Conservation (phyloP, 1,140 invertebrate genomes). For the Ridgeia piscesae region DNA sequence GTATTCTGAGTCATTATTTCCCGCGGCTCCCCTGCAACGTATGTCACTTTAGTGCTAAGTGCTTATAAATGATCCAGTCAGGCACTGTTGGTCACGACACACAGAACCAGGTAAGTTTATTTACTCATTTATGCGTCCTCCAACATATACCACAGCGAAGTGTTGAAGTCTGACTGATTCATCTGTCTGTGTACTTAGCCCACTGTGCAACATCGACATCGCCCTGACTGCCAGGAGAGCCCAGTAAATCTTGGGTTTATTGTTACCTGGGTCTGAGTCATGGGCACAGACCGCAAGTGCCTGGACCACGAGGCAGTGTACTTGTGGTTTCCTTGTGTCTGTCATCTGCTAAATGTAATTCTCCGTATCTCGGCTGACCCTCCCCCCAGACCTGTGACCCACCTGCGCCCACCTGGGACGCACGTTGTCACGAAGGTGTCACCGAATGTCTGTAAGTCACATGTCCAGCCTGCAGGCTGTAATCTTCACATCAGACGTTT, state of each 20-base stretch:
- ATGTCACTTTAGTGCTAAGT: background rate
- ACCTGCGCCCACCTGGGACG: too few species aligned
- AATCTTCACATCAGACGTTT: background rate
- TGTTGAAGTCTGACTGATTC: background rate
- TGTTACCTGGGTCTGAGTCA: background rate
- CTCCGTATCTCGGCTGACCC: background rate
- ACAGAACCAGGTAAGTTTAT: background rate
- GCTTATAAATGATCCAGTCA: background rate
- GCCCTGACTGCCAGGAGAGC: background rate
- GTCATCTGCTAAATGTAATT: background rate
- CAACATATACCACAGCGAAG: background rate
- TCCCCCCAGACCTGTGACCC: too few species aligned
- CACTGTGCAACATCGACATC: background rate
- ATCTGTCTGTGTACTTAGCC: background rate
- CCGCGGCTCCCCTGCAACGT: background rate
- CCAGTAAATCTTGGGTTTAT: background rate
- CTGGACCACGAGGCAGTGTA: background rate
- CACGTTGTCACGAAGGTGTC: background rate
- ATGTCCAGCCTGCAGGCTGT: background rate
- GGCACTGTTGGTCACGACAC: background rate
- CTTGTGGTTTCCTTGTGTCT: background rate
- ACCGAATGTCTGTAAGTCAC: background rate
- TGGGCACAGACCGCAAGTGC: background rate
- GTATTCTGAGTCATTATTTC: background rate
- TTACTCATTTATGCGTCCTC: background rate